Base-by-base conservation (phyloP, 2,888 invertebrate species). In the Cheilosia grossa region DNA sequence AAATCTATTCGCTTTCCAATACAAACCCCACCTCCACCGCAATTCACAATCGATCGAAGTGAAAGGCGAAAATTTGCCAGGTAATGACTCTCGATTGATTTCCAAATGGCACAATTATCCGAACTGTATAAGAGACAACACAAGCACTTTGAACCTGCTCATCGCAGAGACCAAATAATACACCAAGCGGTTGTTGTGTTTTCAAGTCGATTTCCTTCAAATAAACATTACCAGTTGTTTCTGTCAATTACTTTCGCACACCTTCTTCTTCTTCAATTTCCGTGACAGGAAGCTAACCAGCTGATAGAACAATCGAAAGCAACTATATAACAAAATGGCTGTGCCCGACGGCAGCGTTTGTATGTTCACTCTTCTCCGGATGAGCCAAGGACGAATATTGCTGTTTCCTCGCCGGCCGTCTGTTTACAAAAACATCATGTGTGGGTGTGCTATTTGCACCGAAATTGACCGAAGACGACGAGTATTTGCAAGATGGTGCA, bases 1-100 rank as follows among this genome's bases (percentile, higher is more conserved):
- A n/a, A n/a, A n/a, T n/a, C n/a, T n/a, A n/a, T 10, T 13, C 13
- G 13, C 13, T 37, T 37, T 37, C 13, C 4, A 37, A 37, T 1
- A 3, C 37, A 13, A 37, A 13, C 37, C 10, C 37, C 37, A 37
- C 44, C 54, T 17, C 54, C 10, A 54, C 10, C 59, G 24, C 30
- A 13, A 40, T 1, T n/a, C 27, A 6, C 59, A 59, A 67, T 59
- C 59, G 61, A 21, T 21, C n/a, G n/a, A 77, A 59, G 59, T 19
- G 40, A 47, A 33, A 24, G 24, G 40, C 58, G 15, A 66, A 73
- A 73, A 66, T 73, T 73, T 79, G 59, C 73, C 61, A 73, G 73
- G 44, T 79, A 79, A 79, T 79, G 73, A 47, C 44, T 27, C 13
- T 61, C 73, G 73, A 79, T 73, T 79, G 79, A 79, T 59, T 79